Evolutionary conservation across 64 coral and sea anemone genomes (phyloP).

Genomic region (Pocillopora damicornis): DNA sequence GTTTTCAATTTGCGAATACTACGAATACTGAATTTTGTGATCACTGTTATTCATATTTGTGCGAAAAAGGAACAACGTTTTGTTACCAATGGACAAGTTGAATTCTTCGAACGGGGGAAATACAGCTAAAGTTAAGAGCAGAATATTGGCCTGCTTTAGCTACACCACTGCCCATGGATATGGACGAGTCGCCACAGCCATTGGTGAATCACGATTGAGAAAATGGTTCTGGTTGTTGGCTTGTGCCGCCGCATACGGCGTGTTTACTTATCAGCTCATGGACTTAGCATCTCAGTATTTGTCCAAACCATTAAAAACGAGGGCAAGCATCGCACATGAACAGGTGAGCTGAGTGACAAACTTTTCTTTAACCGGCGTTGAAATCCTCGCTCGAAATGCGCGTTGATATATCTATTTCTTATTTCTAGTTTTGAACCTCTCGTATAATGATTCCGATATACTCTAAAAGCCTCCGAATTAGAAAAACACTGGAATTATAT

Average conservation of each 20-base stretch:
- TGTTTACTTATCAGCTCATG: constrained; percentile 20
- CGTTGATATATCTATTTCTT: too few relatives aligned
- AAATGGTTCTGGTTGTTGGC: constrained; percentile 27
- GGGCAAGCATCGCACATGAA: not conserved
- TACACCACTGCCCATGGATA: constrained; percentile 34
- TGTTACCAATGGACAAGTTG: not conserved
- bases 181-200: constrained; percentile 8
- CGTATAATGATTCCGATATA: too few relatives aligned
- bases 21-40: too few relatives aligned
- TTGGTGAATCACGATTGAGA: not conserved
- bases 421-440: too few relatives aligned
- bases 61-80: not conserved
- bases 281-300: constrained; percentile 3
- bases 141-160: constrained; percentile 8
- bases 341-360: not conserved
- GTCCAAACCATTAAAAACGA: constrained; percentile 13
- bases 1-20: too few relatives aligned
- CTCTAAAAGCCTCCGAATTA: too few relatives aligned
- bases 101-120: not conserved
- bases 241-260: constrained; percentile 8
- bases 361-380: too few relatives aligned
- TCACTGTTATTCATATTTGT: not conserved
- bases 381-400: too few relatives aligned
- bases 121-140: not conserved
- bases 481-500: too few relatives aligned